These are phyloP conservation scores for Hedychridium roseum DNA, from an alignment of 2,888 invertebrate genomes.

Conservation along the genomic window DNA sequence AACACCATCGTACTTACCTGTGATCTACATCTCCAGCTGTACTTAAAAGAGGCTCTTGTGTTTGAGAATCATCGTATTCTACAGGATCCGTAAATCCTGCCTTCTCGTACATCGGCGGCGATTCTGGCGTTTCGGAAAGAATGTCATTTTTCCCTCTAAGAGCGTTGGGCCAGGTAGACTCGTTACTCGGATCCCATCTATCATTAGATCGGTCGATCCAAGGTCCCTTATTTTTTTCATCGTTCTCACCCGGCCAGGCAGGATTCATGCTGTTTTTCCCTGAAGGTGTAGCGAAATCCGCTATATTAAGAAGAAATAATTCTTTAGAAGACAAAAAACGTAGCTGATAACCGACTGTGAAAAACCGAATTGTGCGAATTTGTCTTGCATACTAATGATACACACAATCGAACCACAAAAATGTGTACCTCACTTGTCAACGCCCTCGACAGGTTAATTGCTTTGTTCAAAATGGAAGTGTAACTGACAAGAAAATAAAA, in stretches of 20 bases:
- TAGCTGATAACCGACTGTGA: too few relatives aligned
- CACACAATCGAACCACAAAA: slow-evolving; percentile 7
- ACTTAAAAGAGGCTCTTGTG: slow-evolving; percentile 56
- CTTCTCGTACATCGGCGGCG: slow-evolving; percentile 73
- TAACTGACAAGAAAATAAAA: background rate
- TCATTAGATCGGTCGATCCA: slow-evolving; percentile 57
- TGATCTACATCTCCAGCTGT: slow-evolving; percentile 61
- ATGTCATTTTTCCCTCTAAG: slow-evolving; percentile 43
- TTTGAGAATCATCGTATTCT: slow-evolving; percentile 70
- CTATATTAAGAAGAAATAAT: slow-evolving; percentile 21
- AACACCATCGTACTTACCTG: too few relatives aligned
- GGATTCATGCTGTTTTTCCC: slow-evolving; percentile 55
- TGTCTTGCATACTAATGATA: slow-evolving; percentile 1
- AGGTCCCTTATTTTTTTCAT: slow-evolving; percentile 44
- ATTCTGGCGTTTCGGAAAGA: slow-evolving; percentile 70
- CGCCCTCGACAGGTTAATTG: background rate
- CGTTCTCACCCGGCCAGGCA: slow-evolving; percentile 51
- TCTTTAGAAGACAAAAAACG: slow-evolving; percentile 1
- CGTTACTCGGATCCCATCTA: slow-evolving; percentile 54
- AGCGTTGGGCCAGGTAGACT: slow-evolving; percentile 48
- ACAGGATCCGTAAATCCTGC: slow-evolving; percentile 68
- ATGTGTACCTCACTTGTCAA: background rate
- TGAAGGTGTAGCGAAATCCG: slow-evolving; percentile 25
- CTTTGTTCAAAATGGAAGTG: background rate
- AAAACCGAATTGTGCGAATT: background rate